Evolutionary conservation across 2,888 invertebrate species (phyloP), one percentile per base, ranked within the genome.

Genomic region (Drosophila eohydei): DNA sequence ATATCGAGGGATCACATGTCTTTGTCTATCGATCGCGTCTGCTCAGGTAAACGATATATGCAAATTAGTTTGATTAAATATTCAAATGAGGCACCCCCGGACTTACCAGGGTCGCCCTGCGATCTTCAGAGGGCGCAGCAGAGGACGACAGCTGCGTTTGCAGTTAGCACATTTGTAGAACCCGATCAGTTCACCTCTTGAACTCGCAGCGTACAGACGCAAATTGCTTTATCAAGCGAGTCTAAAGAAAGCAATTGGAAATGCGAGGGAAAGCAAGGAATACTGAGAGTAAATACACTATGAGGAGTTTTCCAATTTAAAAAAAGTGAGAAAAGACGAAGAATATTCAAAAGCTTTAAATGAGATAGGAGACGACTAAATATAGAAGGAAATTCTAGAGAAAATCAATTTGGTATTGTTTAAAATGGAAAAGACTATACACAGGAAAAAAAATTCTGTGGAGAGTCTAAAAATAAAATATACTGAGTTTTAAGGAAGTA

Each of bases 31-130:
- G 90, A 89, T 89, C 79, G 52, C 34, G 58, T 36, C 11, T 54
- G 67, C 57, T 77, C 84, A 87, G 87, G 89, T 88, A 89, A 83
- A 57, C 74, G 81, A 81, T 86, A 78, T 78, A 86, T 86, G 89
- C 78, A 88, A 88, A 88, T 88, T 84, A 78, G 84, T 87, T 88
- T 90, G 85, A 89, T 88, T 90, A 87, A 78, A 90, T 78, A 88
- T 90, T 80, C 70, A 84, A 88, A 88, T 89, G 71, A 77, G 66
- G 67, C 57, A 63, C 38, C 60, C 30, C 44, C 46, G 32, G 40
- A 26, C 32, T 26, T 44, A 52, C 12, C 55, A 38, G 63, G 83
- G 55, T 81, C 70, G 58, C 62, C 43, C 61, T 54, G 14, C 36
- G 16, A 12, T 44, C 34, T n/a, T n/a, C 32, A n/a, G 44, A 70